Base-by-base conservation (phyloP, 2,888 invertebrate genomes). In the Lottia gigantea region DNA sequence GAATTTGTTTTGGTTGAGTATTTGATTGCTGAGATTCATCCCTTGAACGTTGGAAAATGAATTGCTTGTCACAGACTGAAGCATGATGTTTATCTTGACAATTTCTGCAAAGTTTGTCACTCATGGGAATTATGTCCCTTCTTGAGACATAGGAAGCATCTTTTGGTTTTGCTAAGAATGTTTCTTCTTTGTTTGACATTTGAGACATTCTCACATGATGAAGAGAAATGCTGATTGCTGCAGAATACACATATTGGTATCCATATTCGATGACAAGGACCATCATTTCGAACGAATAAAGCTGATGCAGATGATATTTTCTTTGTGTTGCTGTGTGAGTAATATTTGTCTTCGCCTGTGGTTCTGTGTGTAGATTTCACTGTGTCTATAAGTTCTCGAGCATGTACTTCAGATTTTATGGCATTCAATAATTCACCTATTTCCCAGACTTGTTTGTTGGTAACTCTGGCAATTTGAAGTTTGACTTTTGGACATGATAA, bases 121-220 rank as follows among this genome's bases (percentile, higher is more conserved):
- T 64, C 31, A 45, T 31, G 45, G 26, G 64, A 45, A 8, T 31
- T 23, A 64, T 64, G 64, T 40, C 64, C 40, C 23, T 23, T 64
- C 40, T 64, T 64, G 46, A 64, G 40, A 23, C 40, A 64, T n/a
- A 16, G 40, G 46, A 45, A 64, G 40, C 64, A 64, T 40, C 40
- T 63, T 26, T 65, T 45, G 31, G 0, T 46, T 3, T 65, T 45
- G 14, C 19, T 40, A 26, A 25, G 63, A 64, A 46, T 25, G 4
- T 65, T 16, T 65, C 65, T n/a, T 19, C 46, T 31, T 19, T 65
- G 23, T 23, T 65, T n/a, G 12, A 46, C 12, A 19, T 46, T 45
- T 65, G 31, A 40, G 23, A 64, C 45, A 26, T 65, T 65, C 15
- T 65, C 65, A 65, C 65, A 65, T 19, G 65, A 65, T 26, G 65